phyloP scores from a whole-genome alignment of 2,797 vertebrate genomes.

The Gallinago nigripennis region DNA sequence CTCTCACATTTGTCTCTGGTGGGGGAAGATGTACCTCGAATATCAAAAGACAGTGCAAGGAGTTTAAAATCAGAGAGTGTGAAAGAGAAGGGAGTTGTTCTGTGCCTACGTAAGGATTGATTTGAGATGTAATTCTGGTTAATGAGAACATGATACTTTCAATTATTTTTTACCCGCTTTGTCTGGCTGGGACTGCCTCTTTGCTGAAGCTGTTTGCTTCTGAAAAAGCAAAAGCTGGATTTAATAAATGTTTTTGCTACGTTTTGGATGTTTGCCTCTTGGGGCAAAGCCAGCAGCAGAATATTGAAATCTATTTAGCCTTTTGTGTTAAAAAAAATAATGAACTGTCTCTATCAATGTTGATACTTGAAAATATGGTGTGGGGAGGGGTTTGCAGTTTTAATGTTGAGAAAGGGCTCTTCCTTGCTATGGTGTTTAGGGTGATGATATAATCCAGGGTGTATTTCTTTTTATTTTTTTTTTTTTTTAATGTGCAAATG shows the following conservation, averaged over 20 bases:
- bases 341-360: not conserved
- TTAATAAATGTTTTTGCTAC: not conserved
- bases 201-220: not conserved
- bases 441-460: not conserved
- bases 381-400: not conserved
- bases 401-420: not conserved
- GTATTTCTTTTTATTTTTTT: not conserved
- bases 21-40: not conserved
- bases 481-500: not conserved
- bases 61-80: not conserved
- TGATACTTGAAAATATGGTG: not conserved
- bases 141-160: not conserved
- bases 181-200: not conserved
- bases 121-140: not conserved
- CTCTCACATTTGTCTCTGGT: not conserved
- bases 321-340: not conserved
- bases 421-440: not conserved
- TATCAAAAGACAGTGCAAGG: not conserved
- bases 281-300: not conserved
- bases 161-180: not conserved
- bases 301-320: not conserved
- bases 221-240: not conserved
- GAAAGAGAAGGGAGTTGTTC: not conserved
- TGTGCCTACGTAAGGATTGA: not conserved
- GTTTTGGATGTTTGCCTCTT: conserved; percentile 6